Evolutionary conservation across 1,140 invertebrate species (phyloP), one percentile per base, ranked within the genome.

Genomic region (Drosophila nebulosa): DNA sequence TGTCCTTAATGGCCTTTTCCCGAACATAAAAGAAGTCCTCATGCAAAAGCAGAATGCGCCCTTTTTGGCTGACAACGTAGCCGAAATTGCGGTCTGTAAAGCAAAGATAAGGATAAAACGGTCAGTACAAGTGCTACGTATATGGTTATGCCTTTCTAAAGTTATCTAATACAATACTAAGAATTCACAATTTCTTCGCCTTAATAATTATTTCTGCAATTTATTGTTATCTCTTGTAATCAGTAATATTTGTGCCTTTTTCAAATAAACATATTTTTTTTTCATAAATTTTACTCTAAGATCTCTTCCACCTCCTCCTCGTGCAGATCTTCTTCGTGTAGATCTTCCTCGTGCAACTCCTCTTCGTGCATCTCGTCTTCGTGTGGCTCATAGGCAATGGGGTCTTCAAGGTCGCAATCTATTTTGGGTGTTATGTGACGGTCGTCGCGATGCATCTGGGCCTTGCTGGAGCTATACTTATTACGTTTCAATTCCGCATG

Each of bases 401-500:
- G 50, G 9, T 52, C 64, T 35, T 89, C 89, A 56, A 86, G 64
- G 4, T 86, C 80, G 7, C 81, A 84, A 2, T 84, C 80, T 18
- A 84, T 46, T 36, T 84, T 84, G 2, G 32, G 6, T 12, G 39
- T 12, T 36, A 67, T 61, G 24, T 81, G 81, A 0, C 62, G 63
- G 3, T 67, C 22, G 14, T 85, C 78, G 3, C 74, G 66, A 27
- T 71, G 52, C 1, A 59, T 75, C 12, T 88, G 83, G n/a, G 69
- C 66, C 58, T 90, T 91, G 69, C 69, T 90, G 10, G 81, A 86
- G 22, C 89, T 89, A 42, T 91, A 91, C 42, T 91, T 91, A 22
- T 90, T 91, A 4, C 88, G 77, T 53, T 91, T 91, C 1, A 91
- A 69, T 32, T 90, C 81, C 1, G 90, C 90, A 59, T 91, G 91